Evolutionary conservation across 2,888 invertebrate species (phyloP), one percentile per base, ranked within the genome.

Genomic region (Craniophora ligustri): DNA sequence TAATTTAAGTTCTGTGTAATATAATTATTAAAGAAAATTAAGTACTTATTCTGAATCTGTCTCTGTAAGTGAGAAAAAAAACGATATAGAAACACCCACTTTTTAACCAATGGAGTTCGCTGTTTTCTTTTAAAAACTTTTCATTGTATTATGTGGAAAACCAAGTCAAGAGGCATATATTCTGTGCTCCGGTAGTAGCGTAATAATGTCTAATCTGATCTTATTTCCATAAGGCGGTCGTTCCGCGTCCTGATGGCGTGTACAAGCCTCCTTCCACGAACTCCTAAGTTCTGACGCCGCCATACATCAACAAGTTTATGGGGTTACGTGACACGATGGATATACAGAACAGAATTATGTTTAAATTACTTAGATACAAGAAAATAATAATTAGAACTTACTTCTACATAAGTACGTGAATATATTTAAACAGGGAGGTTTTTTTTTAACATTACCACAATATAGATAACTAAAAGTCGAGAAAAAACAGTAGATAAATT

Each of bases 241-340:
- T 48, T 53, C 48, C 63, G 39, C 59, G 64, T 58, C 59, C 55
- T 60, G n/a, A n/a, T n/a, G 68, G 44, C 59, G 34, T 45, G 50
- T 54, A 64, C 50, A 47, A 18, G 50, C 55, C 51, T 80, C 59
- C 49, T 82, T 82, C 82, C 73, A 79, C 64, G 82, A 83, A 83
- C 58, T 68, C 51, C 32, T n/a, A 31, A 62, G 42, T 51, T 70
- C 54, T 59, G 61, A 70, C 65, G 72, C 66, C 62, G 53, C 56
- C 55, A 44, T 68, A 59, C 41, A 53, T 66, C 60, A 59, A 57
- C 42, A 55, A 46, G 67, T 76, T 81, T 76, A 79, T 77, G 75
- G 38, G 48, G 16, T 48, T 80, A 81, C 81, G 82, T 81, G 80
- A 78, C 53, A 53, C 40, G 34, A 49, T 55, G 30, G 32, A 70